Evolutionary conservation across 2,888 invertebrate genomes (phyloP), one percentile per base, ranked within the genome.

Genomic region (Mesoligia furuncula): DNA sequence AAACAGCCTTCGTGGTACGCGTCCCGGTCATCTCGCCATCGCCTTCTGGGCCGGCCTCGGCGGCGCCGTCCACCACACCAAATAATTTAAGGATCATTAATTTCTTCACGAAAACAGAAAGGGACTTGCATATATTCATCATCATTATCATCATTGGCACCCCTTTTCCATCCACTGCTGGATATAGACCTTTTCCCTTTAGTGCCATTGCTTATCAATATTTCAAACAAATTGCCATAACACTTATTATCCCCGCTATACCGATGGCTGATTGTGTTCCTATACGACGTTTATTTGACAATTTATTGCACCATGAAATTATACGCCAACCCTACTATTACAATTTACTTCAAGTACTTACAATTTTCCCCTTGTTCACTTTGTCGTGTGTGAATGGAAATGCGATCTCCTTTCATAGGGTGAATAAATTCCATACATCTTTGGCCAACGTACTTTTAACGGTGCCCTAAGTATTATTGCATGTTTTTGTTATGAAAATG

Each of bases 341-440:
- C 90, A 90, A 91, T 91, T 90, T 89, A 86, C 87, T 89, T 90
- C 74, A 86, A 91, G 92, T 89, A 88, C 88, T 86, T 83, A 77
- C 85, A 87, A 87, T 89, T 90, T 90, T 87, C 85, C 89, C 89
- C 87, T 83, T 87, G 88, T 88, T 85, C 88, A 85, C 82, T 84
- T 85, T 88, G 87, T 81, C 90, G 90, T 89, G 88, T 85, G 90
- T 87, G 89, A 91, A 92, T 92, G 91, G 93, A 91, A 92, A 93
- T 88, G 91, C 90, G 92, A 92, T 91, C 92, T 89, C 80, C 67
- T 86, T 86, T 84, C 81, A 85, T 91, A 90, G 93, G 93, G 93
- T 93, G 93, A 92, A 93, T 93, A 93, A 93, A 93, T 93, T 92
- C 92, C 92, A 90, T 91, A 92, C 88, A 90, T 93, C 90, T 91